Evolutionary conservation across 1,140 invertebrate genomes (phyloP).

Genomic region (Bombus terrestris): DNA sequence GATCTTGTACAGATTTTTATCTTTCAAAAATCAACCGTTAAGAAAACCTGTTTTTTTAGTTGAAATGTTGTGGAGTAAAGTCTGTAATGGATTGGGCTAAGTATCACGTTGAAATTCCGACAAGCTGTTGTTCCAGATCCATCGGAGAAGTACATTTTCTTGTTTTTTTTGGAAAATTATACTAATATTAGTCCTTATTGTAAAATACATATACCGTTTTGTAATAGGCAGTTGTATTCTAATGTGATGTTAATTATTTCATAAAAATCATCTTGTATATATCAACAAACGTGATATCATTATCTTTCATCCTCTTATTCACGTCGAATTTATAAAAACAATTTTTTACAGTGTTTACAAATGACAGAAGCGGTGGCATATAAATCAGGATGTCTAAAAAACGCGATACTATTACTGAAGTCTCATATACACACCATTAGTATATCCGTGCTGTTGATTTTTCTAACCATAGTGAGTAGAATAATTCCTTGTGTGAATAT

Average conservation of each 20-base stretch:
- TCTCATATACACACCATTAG: slow-evolving; percentile 66
- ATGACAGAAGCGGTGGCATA: slow-evolving; percentile 67
- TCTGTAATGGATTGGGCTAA: slow-evolving; percentile 67
- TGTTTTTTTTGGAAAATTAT: background rate
- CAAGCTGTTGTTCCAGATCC: slow-evolving; percentile 67
- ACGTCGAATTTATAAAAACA: background rate
- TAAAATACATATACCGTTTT: background rate
- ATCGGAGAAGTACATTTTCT: slow-evolving; percentile 49
- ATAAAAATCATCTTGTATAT: background rate
- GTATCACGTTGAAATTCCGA: slow-evolving; percentile 62
- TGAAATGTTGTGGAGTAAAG: slow-evolving; percentile 71
- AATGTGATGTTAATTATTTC: background rate
- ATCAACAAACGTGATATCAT: background rate
- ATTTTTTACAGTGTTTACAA: slow-evolving; percentile 62
- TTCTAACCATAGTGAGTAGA: slow-evolving; percentile 59
- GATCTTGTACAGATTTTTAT: background rate
- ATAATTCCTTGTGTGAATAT: background rate
- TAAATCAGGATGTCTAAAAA: slow-evolving; percentile 66
- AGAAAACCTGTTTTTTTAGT: slow-evolving; percentile 42
- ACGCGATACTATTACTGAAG: slow-evolving; percentile 61
- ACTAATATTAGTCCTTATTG: too few species aligned
- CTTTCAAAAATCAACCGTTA: background rate
- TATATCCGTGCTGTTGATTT: slow-evolving; percentile 58
- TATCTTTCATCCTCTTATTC: background rate
- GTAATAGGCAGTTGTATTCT: background rate